Evolutionary conservation across 1,140 invertebrate species (phyloP).

Genomic region (Paralvinella palmiformis): DNA sequence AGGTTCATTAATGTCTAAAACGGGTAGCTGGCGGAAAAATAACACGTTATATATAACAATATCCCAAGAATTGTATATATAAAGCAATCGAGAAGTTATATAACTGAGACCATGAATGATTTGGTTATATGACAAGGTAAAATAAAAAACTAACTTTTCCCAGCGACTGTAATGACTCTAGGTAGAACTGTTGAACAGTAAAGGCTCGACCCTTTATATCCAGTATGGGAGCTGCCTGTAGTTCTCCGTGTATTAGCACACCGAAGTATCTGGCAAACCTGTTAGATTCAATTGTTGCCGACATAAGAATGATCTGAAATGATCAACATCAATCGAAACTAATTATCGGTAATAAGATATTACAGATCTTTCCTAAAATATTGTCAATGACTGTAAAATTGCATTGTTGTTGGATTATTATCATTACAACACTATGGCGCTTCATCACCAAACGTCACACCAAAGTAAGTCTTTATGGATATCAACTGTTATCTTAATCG

Average conservation of each 20-base stretch:
- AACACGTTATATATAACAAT: background rate
- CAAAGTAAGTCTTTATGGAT: too few species aligned
- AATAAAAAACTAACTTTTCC: constrained; percentile 26
- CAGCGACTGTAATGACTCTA: constrained; percentile 35
- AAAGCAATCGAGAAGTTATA: too few species aligned
- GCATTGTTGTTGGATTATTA: too few species aligned
- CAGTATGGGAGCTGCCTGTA: constrained; percentile 42
- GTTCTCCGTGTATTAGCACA: constrained; percentile 27
- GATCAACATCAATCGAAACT: too few species aligned
- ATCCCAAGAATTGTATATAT: background rate
- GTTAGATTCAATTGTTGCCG: constrained; percentile 45
- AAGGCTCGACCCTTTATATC: constrained; percentile 36
- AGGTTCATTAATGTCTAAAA: constrained; percentile 32
- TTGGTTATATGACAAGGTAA: background rate
- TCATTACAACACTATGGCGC: too few species aligned
- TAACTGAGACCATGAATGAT: background rate
- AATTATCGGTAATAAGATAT: too few species aligned
- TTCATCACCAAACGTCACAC: too few species aligned
- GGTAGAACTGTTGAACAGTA: constrained; percentile 40
- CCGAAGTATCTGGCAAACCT: constrained; percentile 46
- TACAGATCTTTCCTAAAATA: too few species aligned
- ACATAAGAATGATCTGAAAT: constrained; percentile 43
- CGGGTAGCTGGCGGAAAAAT: background rate
- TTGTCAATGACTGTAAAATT: too few species aligned
- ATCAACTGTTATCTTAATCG: too few species aligned